Conservation (phyloP, 1,140 invertebrate genomes). For the Saxidomus purpurata region DNA sequence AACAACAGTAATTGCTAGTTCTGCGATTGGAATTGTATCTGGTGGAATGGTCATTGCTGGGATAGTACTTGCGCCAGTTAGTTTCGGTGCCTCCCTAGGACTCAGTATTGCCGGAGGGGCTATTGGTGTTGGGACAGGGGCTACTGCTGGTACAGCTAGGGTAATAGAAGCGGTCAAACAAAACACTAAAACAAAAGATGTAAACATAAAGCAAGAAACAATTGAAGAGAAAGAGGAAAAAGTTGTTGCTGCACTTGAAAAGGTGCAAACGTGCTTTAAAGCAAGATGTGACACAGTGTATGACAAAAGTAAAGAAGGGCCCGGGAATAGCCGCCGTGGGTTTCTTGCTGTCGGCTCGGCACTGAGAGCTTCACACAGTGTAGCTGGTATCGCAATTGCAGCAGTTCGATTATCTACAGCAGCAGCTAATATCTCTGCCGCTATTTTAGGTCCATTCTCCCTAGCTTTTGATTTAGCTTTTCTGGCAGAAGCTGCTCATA, state of each 20-base stretch:
- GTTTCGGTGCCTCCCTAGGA: slow-evolving; percentile 23
- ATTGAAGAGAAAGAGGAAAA: not conserved
- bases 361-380: not conserved
- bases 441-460: not conserved
- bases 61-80: not conserved
- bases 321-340: not conserved
- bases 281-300: not conserved
- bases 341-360: not conserved
- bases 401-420: not conserved
- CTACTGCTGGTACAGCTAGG: not conserved
- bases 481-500: slow-evolving; percentile 11
- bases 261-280: not conserved
- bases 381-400: not conserved
- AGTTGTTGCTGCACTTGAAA: not conserved
- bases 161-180: slow-evolving; percentile 1
- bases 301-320: not conserved
- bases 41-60: not conserved
- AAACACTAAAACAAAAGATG: not conserved
- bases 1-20: slow-evolving; percentile 14
- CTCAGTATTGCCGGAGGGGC: slow-evolving; percentile 1
- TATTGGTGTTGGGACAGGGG: not conserved
- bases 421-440: not conserved
- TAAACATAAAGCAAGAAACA: not conserved
- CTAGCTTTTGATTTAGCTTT: not conserved
- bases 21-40: not conserved